Conservation (phyloP, 2,113 vertebrate genomes). For the Sebastes schlegelii region DNA sequence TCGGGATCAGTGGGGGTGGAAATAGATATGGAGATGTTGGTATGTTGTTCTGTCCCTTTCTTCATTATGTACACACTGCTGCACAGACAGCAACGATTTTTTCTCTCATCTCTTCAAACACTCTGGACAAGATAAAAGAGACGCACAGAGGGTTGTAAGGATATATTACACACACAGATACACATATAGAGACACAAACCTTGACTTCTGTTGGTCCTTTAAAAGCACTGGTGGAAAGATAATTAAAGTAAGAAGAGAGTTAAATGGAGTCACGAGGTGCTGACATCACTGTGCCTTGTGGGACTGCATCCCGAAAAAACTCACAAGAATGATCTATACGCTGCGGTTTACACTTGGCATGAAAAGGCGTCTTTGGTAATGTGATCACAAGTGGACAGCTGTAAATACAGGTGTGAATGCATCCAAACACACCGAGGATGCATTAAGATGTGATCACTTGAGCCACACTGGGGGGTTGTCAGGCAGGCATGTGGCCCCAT, state of each 20-base stretch:
- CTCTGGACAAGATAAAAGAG: slow-evolving; percentile 44
- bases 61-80: slow-evolving; percentile 61
- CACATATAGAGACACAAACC: slow-evolving; percentile 14
- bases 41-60: slow-evolving; percentile 17
- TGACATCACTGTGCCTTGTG: slow-evolving; percentile 59
- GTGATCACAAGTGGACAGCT: slow-evolving; percentile 49
- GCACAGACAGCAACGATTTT: slow-evolving; percentile 33
- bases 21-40: slow-evolving; percentile 32
- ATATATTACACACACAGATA: neutral
- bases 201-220: slow-evolving; percentile 56
- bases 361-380: slow-evolving; percentile 36
- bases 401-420: slow-evolving; percentile 64
- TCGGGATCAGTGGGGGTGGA: slow-evolving; percentile 2
- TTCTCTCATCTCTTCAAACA: slow-evolving; percentile 46
- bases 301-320: slow-evolving; percentile 1
- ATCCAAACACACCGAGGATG: slow-evolving; percentile 47
- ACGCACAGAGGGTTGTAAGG: slow-evolving; percentile 6
- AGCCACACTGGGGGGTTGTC: neutral
- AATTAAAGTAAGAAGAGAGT: slow-evolving; percentile 23
- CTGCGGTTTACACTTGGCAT: neutral
- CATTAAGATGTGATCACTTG: slow-evolving; percentile 25
- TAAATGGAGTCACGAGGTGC: slow-evolving; percentile 20
- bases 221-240: slow-evolving; percentile 46
- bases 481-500: slow-evolving; percentile 45
- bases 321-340: slow-evolving; percentile 12